Evolutionary conservation across 2,797 vertebrate genomes (phyloP).

Genomic region (Microhierax caerulescens): DNA sequence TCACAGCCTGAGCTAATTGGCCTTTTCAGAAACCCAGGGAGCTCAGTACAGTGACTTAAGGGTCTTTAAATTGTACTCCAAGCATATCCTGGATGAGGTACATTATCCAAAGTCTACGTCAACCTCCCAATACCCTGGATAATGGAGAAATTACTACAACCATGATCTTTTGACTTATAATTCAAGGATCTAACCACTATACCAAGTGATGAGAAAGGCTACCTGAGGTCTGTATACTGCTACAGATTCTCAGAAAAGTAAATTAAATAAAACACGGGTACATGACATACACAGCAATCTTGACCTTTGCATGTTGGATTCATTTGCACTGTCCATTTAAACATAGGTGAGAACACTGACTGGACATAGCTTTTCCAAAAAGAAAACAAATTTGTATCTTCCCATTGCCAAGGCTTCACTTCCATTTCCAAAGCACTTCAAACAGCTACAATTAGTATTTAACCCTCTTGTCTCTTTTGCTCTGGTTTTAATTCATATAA

Average conservation of each 20-base stretch:
- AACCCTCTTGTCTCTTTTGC: not conserved
- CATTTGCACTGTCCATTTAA: not conserved
- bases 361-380: not conserved
- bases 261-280: not conserved
- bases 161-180: not conserved
- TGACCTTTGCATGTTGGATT: not conserved
- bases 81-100: not conserved
- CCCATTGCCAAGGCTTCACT: not conserved
- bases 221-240: not conserved
- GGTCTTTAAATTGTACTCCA: not conserved
- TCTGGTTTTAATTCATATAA: not conserved
- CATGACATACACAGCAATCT: not conserved
- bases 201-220: not conserved
- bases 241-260: not conserved
- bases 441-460: not conserved
- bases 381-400: not conserved
- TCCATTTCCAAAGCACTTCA: not conserved
- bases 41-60: not conserved
- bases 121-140: not conserved
- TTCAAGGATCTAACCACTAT: not conserved
- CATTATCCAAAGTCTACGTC: not conserved
- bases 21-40: not conserved
- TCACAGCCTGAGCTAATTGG: not conserved
- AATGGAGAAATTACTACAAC: not conserved
- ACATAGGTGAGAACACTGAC: not conserved